phyloP scores from a whole-genome alignment of 2,797 vertebrate species.

The Odontamblyopus lacepedii region DNA sequence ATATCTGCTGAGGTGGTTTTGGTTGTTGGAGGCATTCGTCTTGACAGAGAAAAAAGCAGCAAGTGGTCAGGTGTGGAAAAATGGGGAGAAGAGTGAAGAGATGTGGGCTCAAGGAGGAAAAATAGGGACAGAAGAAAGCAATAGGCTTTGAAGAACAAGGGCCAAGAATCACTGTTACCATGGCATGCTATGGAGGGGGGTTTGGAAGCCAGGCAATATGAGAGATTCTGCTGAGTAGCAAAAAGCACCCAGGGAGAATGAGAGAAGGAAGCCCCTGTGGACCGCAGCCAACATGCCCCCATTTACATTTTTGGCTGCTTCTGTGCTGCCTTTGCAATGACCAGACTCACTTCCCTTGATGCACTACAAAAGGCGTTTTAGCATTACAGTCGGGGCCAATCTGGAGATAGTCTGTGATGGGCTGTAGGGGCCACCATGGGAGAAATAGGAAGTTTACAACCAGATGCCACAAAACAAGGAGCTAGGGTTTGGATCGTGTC shows the following conservation, averaged over 20 bases:
- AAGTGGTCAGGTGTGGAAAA: slow-evolving; percentile 79
- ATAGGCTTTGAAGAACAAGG: slow-evolving; percentile 84
- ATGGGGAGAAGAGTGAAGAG: slow-evolving; percentile 80
- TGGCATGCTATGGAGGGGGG: slow-evolving; percentile 95
- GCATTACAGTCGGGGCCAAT: slow-evolving; percentile 80
- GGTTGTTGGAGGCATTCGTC: slow-evolving; percentile 75
- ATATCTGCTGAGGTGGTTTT: slow-evolving; percentile 68
- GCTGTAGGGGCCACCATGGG: slow-evolving; percentile 82
- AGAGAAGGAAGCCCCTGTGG: slow-evolving; percentile 82
- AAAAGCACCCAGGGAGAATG: slow-evolving; percentile 87
- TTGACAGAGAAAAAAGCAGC: slow-evolving; percentile 85
- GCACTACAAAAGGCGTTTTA: slow-evolving; percentile 80
- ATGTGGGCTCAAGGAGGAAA: slow-evolving; percentile 67
- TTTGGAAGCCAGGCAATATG: slow-evolving; percentile 94
- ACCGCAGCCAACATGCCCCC: slow-evolving; percentile 84
- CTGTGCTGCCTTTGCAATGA: slow-evolving; percentile 69
- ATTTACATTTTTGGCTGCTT: slow-evolving; percentile 87
- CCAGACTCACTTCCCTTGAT: slow-evolving; percentile 74
- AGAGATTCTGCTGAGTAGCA: slow-evolving; percentile 84
- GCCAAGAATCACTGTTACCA: slow-evolving; percentile 88
- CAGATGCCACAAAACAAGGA: slow-evolving; percentile 99
- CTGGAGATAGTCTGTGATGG: slow-evolving; percentile 79
- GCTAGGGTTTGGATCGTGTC: slow-evolving; percentile 94
- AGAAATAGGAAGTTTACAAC: slow-evolving; percentile 93
- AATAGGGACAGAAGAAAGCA: slow-evolving; percentile 79